Base-by-base conservation (phyloP, 2,797 vertebrate genomes). In the Gallinago stenura region DNA sequence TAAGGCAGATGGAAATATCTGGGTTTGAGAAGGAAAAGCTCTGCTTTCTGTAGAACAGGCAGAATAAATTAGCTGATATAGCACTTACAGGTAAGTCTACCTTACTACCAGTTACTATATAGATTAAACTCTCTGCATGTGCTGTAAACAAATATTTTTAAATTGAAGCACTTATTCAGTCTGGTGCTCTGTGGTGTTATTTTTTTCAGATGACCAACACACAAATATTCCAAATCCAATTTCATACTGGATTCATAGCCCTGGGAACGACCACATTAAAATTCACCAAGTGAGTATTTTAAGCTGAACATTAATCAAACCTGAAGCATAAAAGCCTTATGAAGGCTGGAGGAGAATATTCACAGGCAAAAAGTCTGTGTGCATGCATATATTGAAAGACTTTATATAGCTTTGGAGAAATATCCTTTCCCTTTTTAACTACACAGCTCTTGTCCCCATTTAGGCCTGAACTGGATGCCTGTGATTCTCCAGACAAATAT, bases 201-300 rank as follows among this genome's bases (percentile, higher is more conserved):
- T 39, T 9, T 39, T 93, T 65, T 51, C 94, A 99, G 99, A 99
- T 99, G 97, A 99, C 99, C 95, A 99, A 99, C 98, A 99, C 99
- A 31, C 99, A 99, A 97, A 99, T 99, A 97, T 99, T 99, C 96
- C 99, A 99, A 98, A 99, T 99, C 96, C 99, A 99, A 85, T 99
- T 99, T 97, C 99, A 99, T 86, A 99, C 99, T 87, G 99, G 99
- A 95, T 99, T 99, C 97, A 99, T 99, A 94, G 96, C 98, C 79
- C 98, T 99, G 79, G 99, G 99, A 89, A 99, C 98, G 91, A 99
- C 99, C 10, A 94, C 98, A 75, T 98, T 99, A 92, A 99, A 99
- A 96, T 99, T 99, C 94, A 99, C 99, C 97, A 99, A 99, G 99
- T 99, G 97, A 99, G 99, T 97, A 86, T 95, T 73, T 70, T 50